These are phyloP conservation scores for Tineola bisselliella DNA, from an alignment of 2,888 invertebrate genomes.

Conservation along the genomic window DNA sequence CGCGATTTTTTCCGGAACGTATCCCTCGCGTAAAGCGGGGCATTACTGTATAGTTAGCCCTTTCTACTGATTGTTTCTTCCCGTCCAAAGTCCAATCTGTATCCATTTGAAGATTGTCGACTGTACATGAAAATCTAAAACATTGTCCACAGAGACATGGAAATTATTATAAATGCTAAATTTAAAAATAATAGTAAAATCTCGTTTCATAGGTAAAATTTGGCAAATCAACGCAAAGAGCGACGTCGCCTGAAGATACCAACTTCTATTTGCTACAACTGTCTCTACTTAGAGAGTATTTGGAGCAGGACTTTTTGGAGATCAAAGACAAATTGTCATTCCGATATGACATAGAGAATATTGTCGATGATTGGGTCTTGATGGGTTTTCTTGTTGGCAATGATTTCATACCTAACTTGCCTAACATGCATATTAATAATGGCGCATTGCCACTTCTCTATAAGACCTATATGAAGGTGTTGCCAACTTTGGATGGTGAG, in stretches of 20 bases:
- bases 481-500: slow-evolving; percentile 87
- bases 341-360: slow-evolving; percentile 83
- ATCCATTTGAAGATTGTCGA: no score
- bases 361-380: slow-evolving; percentile 98
- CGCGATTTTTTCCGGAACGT: no score
- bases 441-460: slow-evolving; percentile 90
- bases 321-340: slow-evolving; percentile 77
- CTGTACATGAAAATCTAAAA: no score
- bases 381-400: slow-evolving; percentile 98
- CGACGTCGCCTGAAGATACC: slow-evolving; percentile 84
- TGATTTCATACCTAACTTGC: slow-evolving; percentile 96
- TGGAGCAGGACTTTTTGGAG: slow-evolving; percentile 86
- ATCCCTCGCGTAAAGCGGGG: no score
- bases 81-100: no score
- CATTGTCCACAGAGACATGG: no score
- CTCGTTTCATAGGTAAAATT: slow-evolving; percentile 72
- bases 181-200: no score
- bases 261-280: slow-evolving; percentile 94
- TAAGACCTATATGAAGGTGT: slow-evolving; percentile 84
- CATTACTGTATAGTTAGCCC: no score
- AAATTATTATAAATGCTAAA: no score
- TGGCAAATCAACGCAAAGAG: slow-evolving; percentile 73
- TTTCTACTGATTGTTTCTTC: no score
- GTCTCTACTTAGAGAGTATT: slow-evolving; percentile 90
- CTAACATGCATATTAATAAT: slow-evolving; percentile 91